Percentiles rank a stretch among this genome's conserved stretches.
Conservation (phyloP, 2,888 invertebrate genomes). For the Chymomyza procnemis region DNA sequence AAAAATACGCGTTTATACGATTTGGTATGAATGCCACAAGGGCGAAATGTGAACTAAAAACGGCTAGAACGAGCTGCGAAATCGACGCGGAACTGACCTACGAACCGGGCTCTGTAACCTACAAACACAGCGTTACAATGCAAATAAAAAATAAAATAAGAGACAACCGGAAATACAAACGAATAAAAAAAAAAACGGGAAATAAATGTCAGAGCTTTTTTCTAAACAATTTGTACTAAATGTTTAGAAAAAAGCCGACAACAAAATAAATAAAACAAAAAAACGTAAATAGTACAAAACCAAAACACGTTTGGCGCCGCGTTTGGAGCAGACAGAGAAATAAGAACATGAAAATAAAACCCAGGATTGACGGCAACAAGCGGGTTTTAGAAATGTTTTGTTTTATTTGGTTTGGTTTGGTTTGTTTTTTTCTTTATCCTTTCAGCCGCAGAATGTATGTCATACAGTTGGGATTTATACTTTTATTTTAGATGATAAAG, state of each 20-base stretch:
- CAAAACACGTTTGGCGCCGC: neutral
- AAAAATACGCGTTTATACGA: conserved; percentile 42
- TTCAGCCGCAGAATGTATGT: neutral
- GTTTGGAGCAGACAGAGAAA: neutral
- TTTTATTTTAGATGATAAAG: conserved; percentile 26
- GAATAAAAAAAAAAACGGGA: conserved; percentile 34
- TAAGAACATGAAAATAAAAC: conserved; percentile 38
- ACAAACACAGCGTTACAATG: conserved; percentile 19
- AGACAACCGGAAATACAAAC: conserved; percentile 8
- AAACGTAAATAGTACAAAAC: conserved; percentile 32
- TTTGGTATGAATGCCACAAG: conserved; percentile 51
- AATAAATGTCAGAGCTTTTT: conserved; percentile 30
- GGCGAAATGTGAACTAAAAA: conserved; percentile 67
- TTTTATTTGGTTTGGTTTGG: too few species aligned
- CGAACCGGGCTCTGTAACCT: conserved; percentile 27
- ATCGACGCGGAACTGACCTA: conserved; percentile 63
- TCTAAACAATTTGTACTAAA: conserved; percentile 60
- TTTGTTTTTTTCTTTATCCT: conserved; percentile 7
- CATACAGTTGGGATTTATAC: neutral
- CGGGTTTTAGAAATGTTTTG: conserved; percentile 61
- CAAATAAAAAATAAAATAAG: conserved; percentile 45
- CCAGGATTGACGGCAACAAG: conserved; percentile 43
- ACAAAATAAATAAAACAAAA: conserved; percentile 16
- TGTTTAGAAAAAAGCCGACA: conserved; percentile 46
- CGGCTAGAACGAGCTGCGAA: conserved; percentile 37